phyloP scores from a whole-genome alignment of 2,888 invertebrate genomes.

The Sarcophaga rosellei region DNA sequence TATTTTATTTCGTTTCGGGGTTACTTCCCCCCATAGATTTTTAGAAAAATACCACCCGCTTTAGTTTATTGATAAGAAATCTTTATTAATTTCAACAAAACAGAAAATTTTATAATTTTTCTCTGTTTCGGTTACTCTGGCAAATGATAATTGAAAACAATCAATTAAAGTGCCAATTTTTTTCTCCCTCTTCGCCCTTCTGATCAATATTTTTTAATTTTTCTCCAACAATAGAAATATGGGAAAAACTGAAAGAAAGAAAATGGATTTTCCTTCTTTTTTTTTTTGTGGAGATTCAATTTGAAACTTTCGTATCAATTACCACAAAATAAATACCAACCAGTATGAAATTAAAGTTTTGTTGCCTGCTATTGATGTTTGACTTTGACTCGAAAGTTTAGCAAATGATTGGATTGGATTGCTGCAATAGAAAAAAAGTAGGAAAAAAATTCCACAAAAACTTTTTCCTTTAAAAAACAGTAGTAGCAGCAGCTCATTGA shows the following conservation, averaged over 20 bases:
- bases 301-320: slow-evolving; percentile 46
- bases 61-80: not conserved
- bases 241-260: not conserved
- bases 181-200: too few species aligned
- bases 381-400: slow-evolving; percentile 38
- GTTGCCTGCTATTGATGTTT: slow-evolving; percentile 31
- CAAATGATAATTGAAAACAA: slow-evolving; percentile 30
- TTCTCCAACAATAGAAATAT: not conserved
- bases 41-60: too few species aligned
- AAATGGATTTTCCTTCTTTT: not conserved
- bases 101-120: not conserved
- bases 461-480: not conserved
- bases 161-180: slow-evolving; percentile 35
- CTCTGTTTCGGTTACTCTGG: too few species aligned
- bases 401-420: not conserved
- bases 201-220: not conserved
- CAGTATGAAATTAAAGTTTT: slow-evolving; percentile 20
- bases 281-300: not conserved
- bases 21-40: too few species aligned
- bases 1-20: too few species aligned
- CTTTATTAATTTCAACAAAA: slow-evolving; percentile 11
- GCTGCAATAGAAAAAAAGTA: not conserved
- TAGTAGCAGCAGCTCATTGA: too few species aligned
- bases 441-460: not conserved
- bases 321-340: slow-evolving; percentile 50